Conservation (phyloP, 2,113 vertebrate species). For the Calyptomena viridis region DNA sequence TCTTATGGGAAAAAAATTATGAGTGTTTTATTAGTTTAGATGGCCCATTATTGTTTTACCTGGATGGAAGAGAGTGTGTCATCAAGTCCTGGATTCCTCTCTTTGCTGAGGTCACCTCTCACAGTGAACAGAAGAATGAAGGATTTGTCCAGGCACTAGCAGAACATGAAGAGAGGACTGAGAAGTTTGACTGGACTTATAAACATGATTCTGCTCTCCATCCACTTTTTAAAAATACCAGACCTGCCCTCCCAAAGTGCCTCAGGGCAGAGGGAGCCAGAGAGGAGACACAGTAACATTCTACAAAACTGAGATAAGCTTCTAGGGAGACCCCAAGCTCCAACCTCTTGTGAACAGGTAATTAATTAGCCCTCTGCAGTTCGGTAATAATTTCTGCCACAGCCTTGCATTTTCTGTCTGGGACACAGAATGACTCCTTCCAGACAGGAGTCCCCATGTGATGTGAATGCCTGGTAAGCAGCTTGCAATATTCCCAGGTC, state of each 20-base stretch:
- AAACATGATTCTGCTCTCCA: neutral
- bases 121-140: neutral
- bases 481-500: neutral
- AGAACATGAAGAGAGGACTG: neutral
- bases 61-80: neutral
- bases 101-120: neutral
- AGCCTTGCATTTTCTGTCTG: neutral
- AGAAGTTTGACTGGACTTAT: neutral
- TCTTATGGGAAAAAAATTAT: too few species aligned
- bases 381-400: neutral
- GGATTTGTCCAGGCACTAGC: neutral
- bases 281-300: neutral
- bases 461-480: too few species aligned
- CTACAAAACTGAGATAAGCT: neutral
- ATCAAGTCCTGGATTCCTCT: neutral
- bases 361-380: neutral
- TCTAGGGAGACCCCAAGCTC: neutral
- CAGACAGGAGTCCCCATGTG: too few species aligned
- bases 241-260: neutral
- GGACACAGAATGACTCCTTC: neutral
- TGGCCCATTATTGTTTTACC: neutral
- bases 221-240: neutral
- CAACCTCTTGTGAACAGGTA: accelerated
- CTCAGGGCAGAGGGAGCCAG: too few species aligned
- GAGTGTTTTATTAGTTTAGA: neutral